These are phyloP conservation scores for Amphiura filiformis DNA, from an alignment of 35 echinoderm and acorn worm genomes.

Conservation along the genomic window DNA sequence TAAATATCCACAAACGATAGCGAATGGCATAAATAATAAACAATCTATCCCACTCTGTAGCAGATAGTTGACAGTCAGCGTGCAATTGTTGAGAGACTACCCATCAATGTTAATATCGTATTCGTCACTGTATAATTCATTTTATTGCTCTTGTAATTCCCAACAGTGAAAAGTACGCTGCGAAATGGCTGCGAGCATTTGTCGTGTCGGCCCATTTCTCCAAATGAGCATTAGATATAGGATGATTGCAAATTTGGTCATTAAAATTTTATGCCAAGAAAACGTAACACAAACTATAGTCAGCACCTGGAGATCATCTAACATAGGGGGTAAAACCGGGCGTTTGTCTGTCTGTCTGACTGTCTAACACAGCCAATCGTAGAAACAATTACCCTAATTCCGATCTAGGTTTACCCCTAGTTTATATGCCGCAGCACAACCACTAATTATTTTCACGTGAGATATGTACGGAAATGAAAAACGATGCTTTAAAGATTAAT, in stretches of 20 bases:
- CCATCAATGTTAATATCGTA: background rate
- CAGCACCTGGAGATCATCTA: background rate
- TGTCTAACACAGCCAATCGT: background rate
- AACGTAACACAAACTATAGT: background rate
- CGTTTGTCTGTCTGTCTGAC: no score
- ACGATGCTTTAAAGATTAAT: background rate
- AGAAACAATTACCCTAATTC: background rate
- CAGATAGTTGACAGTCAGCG: background rate
- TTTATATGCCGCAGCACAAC: background rate
- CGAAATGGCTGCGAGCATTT: background rate
- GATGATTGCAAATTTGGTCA: slow-evolving; percentile 7
- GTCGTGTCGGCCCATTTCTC: slow-evolving; percentile 4
- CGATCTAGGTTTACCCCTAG: background rate
- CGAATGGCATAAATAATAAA: slow-evolving; percentile 1
- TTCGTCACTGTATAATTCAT: background rate
- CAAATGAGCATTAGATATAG: slow-evolving; percentile 4
- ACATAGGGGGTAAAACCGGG: background rate
- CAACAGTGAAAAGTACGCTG: background rate
- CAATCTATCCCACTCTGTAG: background rate
- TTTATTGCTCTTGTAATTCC: background rate
- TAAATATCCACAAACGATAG: background rate
- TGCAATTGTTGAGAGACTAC: slow-evolving; percentile 6
- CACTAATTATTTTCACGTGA: slow-evolving; percentile 2
- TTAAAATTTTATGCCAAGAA: background rate
- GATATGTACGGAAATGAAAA: slow-evolving; percentile 6